Conservation (phyloP, 2,888 invertebrate species). For the Drosophila koepferae region DNA sequence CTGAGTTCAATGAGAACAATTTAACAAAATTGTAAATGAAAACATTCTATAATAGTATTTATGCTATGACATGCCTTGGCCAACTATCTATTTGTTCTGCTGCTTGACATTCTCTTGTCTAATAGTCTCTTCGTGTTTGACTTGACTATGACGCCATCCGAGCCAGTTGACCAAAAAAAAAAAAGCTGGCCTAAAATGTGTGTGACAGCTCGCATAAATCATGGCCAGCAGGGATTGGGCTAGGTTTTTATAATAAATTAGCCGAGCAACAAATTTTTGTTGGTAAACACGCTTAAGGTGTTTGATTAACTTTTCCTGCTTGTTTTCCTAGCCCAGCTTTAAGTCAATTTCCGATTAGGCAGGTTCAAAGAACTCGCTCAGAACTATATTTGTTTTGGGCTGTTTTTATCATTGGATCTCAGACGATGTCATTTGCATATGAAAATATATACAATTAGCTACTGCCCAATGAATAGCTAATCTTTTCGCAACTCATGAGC, state of each 20-base stretch:
- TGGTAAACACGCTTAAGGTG: conserved; percentile 30
- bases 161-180: conserved; percentile 27
- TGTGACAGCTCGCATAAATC: conserved; percentile 66
- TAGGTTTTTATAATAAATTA: conserved; percentile 11
- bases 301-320: conserved; percentile 19
- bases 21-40: background rate
- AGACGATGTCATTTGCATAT: conserved; percentile 60
- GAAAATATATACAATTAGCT: conserved; percentile 42
- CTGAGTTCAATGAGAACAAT: background rate
- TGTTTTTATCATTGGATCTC: conserved; percentile 29
- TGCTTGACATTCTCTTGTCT: background rate
- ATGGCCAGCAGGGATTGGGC: conserved; percentile 38
- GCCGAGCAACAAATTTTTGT: background rate
- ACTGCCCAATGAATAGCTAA: conserved; percentile 9
- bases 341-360: conserved; percentile 25
- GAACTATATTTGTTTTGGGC: conserved; percentile 30
- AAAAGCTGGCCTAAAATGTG: conserved; percentile 44
- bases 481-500: conserved; percentile 46
- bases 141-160: conserved; percentile 68
- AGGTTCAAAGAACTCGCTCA: conserved; percentile 56
- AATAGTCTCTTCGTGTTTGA: conserved; percentile 19
- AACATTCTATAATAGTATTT: conserved; percentile 2
- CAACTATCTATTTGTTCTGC: background rate
- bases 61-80: background rate
- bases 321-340: background rate